Base-by-base conservation (phyloP, 2,797 vertebrate genomes). In the Mycteria americana region DNA sequence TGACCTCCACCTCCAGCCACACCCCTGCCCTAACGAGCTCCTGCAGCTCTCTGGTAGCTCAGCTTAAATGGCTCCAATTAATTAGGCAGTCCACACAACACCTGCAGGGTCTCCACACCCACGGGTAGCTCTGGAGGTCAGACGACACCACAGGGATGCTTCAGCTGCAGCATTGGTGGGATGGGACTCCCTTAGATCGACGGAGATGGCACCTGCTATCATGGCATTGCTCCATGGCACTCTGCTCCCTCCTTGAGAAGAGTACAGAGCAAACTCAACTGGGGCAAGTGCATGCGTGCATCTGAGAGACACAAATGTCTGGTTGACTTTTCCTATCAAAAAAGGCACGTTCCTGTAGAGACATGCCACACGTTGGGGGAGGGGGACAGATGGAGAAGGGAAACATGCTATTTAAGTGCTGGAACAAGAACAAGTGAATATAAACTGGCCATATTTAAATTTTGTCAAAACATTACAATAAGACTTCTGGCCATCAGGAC, bases 221-320 rank as follows among this genome's bases (percentile, higher is more conserved):
- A 0, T 31, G 60, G 67, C 33, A 16, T 16, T 1, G 6, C 31
- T 64, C 43, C 50, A 15, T 1, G 0, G 37, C 6, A 2, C 33
- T 22, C 18, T 0, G 2, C 56, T 50, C 64, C 53, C 31, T 54
- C 57, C 64, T 24, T 1, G 11, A 77, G 59, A 60, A n/a, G 53
- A 24, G 21, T 1, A 24, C 1, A 3, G 39, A 53, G 63, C 28
- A 64, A 41, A 57, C 27, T 19, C 78, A 17, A 11, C 7, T 2
- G 28, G 81, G 60, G 54, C 50, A 27, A 73, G 79, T 1, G 41
- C 53, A 9, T 1, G 17, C 27, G 4, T 1, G 33, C 54, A 51
- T 18, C 82, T 3, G 65, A 53, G 76, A 59, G 17, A 24, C 51
- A 10, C 46, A 48, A 41, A 56, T 4, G 85, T 37, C 85, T 45